phyloP scores from a whole-genome alignment of 2,888 invertebrate genomes.

The Phalera bucephala region DNA sequence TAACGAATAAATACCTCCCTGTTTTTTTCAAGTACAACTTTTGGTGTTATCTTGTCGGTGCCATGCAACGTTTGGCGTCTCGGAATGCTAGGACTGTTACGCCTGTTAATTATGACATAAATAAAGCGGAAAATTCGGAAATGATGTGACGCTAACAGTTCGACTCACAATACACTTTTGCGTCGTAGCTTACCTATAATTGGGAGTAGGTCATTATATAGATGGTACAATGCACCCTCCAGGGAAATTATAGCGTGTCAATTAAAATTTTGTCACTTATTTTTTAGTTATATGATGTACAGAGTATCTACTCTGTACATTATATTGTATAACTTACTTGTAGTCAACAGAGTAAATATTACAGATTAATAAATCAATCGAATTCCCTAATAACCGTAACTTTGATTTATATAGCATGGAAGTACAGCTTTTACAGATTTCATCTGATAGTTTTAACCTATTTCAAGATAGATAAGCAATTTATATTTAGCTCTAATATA shows the following conservation, averaged over 20 bases:
- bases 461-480: neutral
- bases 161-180: neutral
- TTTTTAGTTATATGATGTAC: no score
- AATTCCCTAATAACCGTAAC: no score
- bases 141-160: neutral
- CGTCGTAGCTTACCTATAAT: neutral
- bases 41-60: constrained; percentile 4
- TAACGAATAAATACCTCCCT: no score
- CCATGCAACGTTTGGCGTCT: constrained; percentile 6
- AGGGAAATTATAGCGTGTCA: no score
- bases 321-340: no score
- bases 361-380: no score
- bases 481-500: neutral
- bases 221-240: no score
- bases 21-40: no score
- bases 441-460: neutral
- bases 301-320: no score
- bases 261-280: no score
- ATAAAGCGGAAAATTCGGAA: constrained; percentile 6
- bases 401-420: no score
- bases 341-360: no score
- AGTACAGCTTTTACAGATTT: neutral
- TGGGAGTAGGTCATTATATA: neutral
- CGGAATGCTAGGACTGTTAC: constrained; percentile 4
- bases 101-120: constrained; percentile 10